Evolutionary conservation across 2,888 invertebrate genomes (phyloP), one percentile per base, ranked within the genome.

Genomic region (Epinotia nisella): DNA sequence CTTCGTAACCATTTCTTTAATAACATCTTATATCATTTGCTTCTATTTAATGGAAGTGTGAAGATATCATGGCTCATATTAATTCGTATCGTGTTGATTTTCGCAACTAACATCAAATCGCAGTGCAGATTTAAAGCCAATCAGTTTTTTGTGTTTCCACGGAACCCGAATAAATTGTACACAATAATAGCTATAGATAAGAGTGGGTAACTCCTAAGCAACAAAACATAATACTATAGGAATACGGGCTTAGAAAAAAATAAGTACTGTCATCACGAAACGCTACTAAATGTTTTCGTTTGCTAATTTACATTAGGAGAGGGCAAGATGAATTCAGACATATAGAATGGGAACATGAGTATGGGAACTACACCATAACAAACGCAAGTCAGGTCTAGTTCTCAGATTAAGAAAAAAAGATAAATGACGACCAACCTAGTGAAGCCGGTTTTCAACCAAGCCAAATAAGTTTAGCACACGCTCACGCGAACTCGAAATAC

Each of bases 81-180:
- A 70, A 70, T 53, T 62, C 53, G 62, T 17, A 29, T 55, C 45
- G 17, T 29, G 21, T 53, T 51, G 15, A 45, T 45, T 45, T 68
- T 55, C 35, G 53, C 41, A 64, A 19, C 61, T 72, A 66, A 75
- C 70, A 74, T 62, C 73, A 53, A 74, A 74, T 74, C 21, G 67
- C 69, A 70, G 72, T 72, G 72, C 68, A 72, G 2, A 62, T n/a
- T 49, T 51, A 72, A 49, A 72, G 72, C 72, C 67, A 72, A 72
- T 72, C 21, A 58, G 9, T 19, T 68, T n/a, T 39, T 17, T 2
- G 55, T 11, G 15, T 55, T 35, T 15, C 13, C 56, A 21, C 45
- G 11, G 29, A 61, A 69, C 60, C 60, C 66, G 71, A 71, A 71
- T 61, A 67, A 24, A 71, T 61, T 59, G 51, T 51, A 51, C 11